Base-by-base conservation (phyloP, 2,888 invertebrate species). In the Leptinotarsa peninsularis region DNA sequence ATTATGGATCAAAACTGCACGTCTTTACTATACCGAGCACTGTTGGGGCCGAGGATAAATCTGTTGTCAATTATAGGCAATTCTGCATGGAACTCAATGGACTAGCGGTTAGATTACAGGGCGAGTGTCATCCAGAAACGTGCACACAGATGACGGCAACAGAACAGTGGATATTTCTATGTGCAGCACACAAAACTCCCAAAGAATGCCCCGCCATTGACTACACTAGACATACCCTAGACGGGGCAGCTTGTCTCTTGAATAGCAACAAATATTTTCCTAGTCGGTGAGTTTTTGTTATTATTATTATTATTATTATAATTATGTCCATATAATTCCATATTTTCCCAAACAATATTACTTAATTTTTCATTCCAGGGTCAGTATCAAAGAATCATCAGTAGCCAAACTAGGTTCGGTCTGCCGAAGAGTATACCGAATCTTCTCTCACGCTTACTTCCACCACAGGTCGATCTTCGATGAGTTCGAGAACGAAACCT, bases 231-330 rank as follows among this genome's bases (percentile, higher is more conserved):
- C 99, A 99, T 88, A 99, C 99, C 63, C 90, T 99, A 79, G 99
- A 99, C 89, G 99, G 99, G 50, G 99, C 99, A 80, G 98, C 99
- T 80, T 98, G 98, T 90, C 91, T 99, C 84, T 92, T 99, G 79
- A 99, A 99, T 90, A 98, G 98, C 90, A 99, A 98, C 90, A 99
- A 99, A 92, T 99, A 99, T 90, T 99, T 99, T 90, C 99, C 99
- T 79, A 99, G 98, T 94, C 94, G 97, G 96, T 96, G 89, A 84
- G 83, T 82, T 71, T 21, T 70, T 54, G 2, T 43, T 5, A 50
- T 50, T 50, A 17, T 21, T 21, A 21, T 21, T 21, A 21, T 21
- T 21, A 21, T 14, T 4, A 50, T 50, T 15, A 17, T 50, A 17
- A 4, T 14, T 50, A 4, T 50, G 17, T 14, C 4, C 5, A 52